A percentile compares a stretch with the other conserved stretches of the same genome.
Conservation (phyloP, 1,140 invertebrate genomes). For the Formica selysi region DNA sequence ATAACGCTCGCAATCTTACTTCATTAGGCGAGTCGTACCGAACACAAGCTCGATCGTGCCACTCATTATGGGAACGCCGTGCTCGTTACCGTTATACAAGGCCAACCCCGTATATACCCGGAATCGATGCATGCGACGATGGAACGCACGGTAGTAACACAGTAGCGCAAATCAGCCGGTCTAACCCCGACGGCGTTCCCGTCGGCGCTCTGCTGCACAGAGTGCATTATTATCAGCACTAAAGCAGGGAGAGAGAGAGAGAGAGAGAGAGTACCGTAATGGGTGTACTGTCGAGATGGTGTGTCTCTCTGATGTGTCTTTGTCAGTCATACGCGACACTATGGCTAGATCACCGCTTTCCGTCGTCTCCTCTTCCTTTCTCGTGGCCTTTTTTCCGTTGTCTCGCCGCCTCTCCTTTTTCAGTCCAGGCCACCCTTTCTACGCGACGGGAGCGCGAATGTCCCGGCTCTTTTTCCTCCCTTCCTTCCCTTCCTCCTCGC, state of each 20-base stretch:
- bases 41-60: slow-evolving; percentile 41
- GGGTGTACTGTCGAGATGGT: slow-evolving; percentile 47
- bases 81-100: slow-evolving; percentile 52
- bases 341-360: slow-evolving; percentile 32
- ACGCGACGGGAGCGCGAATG: slow-evolving; percentile 28
- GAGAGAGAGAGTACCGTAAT: slow-evolving; percentile 53
- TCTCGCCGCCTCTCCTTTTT: slow-evolving; percentile 53
- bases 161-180: slow-evolving; percentile 67
- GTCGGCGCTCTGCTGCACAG: slow-evolving; percentile 51
- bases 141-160: slow-evolving; percentile 47
- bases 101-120: slow-evolving; percentile 5
- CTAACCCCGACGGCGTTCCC: slow-evolving; percentile 53
- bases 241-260: neutral
- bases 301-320: slow-evolving; percentile 48
- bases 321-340: slow-evolving; percentile 14
- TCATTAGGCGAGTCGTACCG: slow-evolving; percentile 63
- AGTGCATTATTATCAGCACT: slow-evolving; percentile 70
- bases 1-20: slow-evolving; percentile 53
- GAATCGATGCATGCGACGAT: slow-evolving; percentile 67
- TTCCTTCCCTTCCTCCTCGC: neutral
- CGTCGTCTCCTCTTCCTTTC: slow-evolving; percentile 43
- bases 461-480: slow-evolving; percentile 29
- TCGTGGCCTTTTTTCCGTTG: slow-evolving; percentile 43
- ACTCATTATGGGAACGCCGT: slow-evolving; percentile 60
- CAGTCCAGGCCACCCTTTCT: slow-evolving; percentile 34